Evolutionary conservation across 2,888 invertebrate genomes (phyloP).

Genomic region (Ectemnius cavifrons): DNA sequence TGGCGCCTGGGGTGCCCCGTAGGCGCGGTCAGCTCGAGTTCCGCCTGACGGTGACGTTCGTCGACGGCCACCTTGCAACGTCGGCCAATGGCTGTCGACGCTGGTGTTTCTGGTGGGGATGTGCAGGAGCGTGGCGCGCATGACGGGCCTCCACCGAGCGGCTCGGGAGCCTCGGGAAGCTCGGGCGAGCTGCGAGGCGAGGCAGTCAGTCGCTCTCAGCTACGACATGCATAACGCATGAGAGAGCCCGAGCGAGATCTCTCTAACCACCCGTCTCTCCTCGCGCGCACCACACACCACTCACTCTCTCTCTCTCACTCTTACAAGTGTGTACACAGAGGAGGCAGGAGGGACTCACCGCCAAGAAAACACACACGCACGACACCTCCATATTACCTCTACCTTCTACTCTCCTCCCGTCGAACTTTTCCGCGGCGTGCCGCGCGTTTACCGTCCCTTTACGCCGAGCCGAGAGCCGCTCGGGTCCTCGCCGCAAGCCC

Average conservation of each 20-base stretch:
- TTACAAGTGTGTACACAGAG: conserved; percentile 22
- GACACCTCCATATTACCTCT: conserved; percentile 15
- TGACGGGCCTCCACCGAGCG: conserved; percentile 67
- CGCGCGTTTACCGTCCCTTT: conserved; percentile 41
- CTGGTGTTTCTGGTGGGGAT: conserved; percentile 75
- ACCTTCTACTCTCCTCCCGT: conserved; percentile 47
- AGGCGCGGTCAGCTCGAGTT: conserved; percentile 67
- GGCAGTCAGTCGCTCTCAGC: conserved; percentile 80
- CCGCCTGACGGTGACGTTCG: conserved; percentile 75
- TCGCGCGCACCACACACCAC: conserved; percentile 34
- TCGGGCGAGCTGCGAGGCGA: conserved; percentile 75
- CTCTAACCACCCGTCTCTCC: conserved; percentile 55
- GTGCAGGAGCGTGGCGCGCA: conserved; percentile 69
- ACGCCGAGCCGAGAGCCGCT: conserved; percentile 45
- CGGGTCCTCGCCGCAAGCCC: conserved; percentile 27
- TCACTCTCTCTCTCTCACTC: conserved; percentile 22
- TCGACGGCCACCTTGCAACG: conserved; percentile 76
- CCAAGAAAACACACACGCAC: conserved; percentile 51
- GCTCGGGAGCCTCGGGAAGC: conserved; percentile 72
- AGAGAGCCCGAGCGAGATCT: conserved; percentile 77
- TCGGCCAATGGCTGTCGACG: conserved; percentile 71
- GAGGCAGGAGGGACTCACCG: conserved; percentile 43
- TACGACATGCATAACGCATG: conserved; percentile 83
- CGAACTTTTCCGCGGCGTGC: conserved; percentile 39
- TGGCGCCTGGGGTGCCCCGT: conserved; percentile 69